These are phyloP conservation scores for Gisinianus flammeolus DNA, from an alignment of 2,888 invertebrate species.

Conservation along the genomic window DNA sequence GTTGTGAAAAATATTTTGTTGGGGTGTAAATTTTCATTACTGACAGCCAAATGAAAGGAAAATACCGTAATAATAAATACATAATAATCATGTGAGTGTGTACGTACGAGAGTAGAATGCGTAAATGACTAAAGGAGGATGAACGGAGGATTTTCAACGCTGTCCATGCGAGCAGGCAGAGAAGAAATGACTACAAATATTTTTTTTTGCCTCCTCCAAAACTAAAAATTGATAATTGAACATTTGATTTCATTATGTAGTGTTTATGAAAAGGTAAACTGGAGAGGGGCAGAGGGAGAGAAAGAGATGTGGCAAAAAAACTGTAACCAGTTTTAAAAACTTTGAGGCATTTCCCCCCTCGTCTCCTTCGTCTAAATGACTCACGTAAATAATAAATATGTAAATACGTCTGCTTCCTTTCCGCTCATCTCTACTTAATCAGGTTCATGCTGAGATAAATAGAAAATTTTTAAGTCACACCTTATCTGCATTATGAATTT, in stretches of 20 bases:
- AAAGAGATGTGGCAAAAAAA: not conserved
- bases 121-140: slow-evolving; percentile 21
- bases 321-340: slow-evolving; percentile 22
- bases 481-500: not conserved
- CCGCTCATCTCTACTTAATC: slow-evolving; percentile 15
- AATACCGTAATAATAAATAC: slow-evolving; percentile 38
- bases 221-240: slow-evolving; percentile 25
- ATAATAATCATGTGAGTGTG: slow-evolving; percentile 18
- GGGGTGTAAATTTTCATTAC: slow-evolving; percentile 38
- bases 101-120: slow-evolving; percentile 2
- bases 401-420: slow-evolving; percentile 20
- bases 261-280: slow-evolving; percentile 22
- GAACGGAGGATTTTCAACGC: slow-evolving; percentile 15
- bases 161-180: not conserved
- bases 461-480: slow-evolving; percentile 18
- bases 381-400: slow-evolving; percentile 32
- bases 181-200: slow-evolving; percentile 3
- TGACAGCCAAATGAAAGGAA: slow-evolving; percentile 33
- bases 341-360: slow-evolving; percentile 20
- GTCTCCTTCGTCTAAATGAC: slow-evolving; percentile 10
- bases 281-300: not conserved
- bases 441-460: slow-evolving; percentile 24
- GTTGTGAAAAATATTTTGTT: not conserved
- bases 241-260: slow-evolving; percentile 32
- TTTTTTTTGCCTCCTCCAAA: slow-evolving; percentile 4